Evolutionary conservation across 23 tunicate genomes (phyloP), one percentile per base, ranked within the genome.

Genomic region (Pegea sp.): DNA sequence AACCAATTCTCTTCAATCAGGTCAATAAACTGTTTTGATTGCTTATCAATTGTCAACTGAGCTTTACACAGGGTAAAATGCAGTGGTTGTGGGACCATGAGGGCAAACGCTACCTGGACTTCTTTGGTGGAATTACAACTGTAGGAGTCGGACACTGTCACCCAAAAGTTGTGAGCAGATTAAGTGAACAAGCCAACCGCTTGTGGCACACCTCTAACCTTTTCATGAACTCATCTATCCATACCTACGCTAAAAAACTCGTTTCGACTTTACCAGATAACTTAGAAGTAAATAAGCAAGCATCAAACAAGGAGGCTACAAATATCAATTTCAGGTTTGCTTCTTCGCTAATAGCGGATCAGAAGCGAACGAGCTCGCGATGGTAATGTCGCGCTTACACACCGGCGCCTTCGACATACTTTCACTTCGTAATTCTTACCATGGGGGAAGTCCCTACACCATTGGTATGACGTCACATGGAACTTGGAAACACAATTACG

Each of bases 121-220:
- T 91, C 64, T 91, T 91, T 44, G 86, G 73, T 26, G 99, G 99
- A 24, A 91, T 91, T 22, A 93, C 70, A 1, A 91, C 99, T 4
- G 77, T 91, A 24, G 59, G 86, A 22, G 99, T 91, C 30, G 99
- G 99, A 2, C 99, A 91, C 53, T 91, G 99, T 33, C 99, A 91
- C 54, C 86, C 93, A 29, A 69, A 56, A 16, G 78, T 91, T 3
- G 31, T 5, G 53, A 72, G 59, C 22, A 78, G 66, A 16, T 46
- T 87, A 4, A 64, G 34, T 26, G 43, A 63, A 18, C 99, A 91
- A 52, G 4, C 67, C 54, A 64, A 58, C 38, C 58, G 38, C 28
- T 34, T 91, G 28, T 91, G 99, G 99, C 99, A 91, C 65, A 91
- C 99, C 32, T 69, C 99, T 8, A 61, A 61, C 22, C 59, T 74